These are phyloP conservation scores for Stomatorhinus ivindoensis DNA, from an alignment of 2,113 vertebrate genomes.

Conservation along the genomic window DNA sequence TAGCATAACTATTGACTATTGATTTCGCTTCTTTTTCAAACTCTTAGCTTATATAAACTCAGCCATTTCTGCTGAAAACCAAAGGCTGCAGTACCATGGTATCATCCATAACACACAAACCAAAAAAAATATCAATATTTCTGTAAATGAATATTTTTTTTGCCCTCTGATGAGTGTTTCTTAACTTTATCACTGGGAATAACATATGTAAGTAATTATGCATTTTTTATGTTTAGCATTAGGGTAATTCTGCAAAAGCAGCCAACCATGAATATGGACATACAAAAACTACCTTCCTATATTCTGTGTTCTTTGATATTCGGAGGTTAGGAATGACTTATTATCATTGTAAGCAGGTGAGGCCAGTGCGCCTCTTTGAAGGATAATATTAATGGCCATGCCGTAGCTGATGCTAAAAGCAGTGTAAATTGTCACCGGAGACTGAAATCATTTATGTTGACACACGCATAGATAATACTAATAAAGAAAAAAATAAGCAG, in stretches of 20 bases:
- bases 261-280: no score
- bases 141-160: not conserved
- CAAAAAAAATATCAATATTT: not conserved
- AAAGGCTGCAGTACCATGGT: not conserved
- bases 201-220: slow-evolving; percentile 29
- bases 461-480: slow-evolving; percentile 13
- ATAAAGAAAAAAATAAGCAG: not conserved
- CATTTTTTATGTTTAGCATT: not conserved
- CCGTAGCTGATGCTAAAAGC: slow-evolving; percentile 1
- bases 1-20: not conserved
- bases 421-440: not conserved
- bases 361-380: not conserved
- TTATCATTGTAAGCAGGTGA: not conserved
- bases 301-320: not conserved
- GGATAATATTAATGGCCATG: not conserved
- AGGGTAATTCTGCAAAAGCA: not conserved
- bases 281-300: no score
- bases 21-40: not conserved
- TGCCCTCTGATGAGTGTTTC: not conserved
- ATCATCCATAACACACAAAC: not conserved
- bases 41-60: not conserved
- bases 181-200: not conserved
- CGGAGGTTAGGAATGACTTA: not conserved
- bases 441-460: not conserved
- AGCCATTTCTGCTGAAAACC: not conserved